phyloP scores from a whole-genome alignment of 2,797 vertebrate species.

The Sebastes minor region DNA sequence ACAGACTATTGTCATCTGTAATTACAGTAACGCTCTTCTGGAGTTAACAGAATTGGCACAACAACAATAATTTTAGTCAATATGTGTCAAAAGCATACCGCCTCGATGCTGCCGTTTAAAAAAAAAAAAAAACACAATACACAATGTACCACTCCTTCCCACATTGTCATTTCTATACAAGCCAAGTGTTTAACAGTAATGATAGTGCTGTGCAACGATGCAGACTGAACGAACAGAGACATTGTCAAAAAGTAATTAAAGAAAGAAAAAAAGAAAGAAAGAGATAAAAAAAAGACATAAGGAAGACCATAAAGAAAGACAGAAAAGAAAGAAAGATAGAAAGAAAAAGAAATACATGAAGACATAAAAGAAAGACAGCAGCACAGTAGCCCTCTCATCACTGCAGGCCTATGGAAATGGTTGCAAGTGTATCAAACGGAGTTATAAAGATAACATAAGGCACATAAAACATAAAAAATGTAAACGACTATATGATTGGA shows the following conservation, averaged over 20 bases:
- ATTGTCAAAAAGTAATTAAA: conserved; percentile 60
- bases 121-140: not conserved
- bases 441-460: conserved; percentile 47
- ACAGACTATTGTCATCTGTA: not conserved
- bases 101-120: not conserved
- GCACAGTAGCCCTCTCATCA: not conserved
- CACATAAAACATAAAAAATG: conserved; percentile 31
- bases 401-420: not conserved
- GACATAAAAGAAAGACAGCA: not conserved
- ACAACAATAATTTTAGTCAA: conserved; percentile 3
- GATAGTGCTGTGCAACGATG: conserved; percentile 41
- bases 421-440: conserved; percentile 18
- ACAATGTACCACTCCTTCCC: not conserved
- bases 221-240: conserved; percentile 45
- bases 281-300: not conserved
- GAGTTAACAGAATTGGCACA: conserved; percentile 3
- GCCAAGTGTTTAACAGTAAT: conserved; percentile 16
- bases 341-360: not conserved
- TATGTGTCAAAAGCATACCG: not conserved
- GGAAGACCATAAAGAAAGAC: not conserved
- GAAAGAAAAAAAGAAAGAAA: conserved; percentile 1
- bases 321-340: not conserved
- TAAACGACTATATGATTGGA: conserved; percentile 36
- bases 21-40: not conserved
- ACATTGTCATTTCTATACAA: conserved; percentile 2